Evolutionary conservation across 1,140 invertebrate genomes (phyloP).

Genomic region (Penaeus japonicus): DNA sequence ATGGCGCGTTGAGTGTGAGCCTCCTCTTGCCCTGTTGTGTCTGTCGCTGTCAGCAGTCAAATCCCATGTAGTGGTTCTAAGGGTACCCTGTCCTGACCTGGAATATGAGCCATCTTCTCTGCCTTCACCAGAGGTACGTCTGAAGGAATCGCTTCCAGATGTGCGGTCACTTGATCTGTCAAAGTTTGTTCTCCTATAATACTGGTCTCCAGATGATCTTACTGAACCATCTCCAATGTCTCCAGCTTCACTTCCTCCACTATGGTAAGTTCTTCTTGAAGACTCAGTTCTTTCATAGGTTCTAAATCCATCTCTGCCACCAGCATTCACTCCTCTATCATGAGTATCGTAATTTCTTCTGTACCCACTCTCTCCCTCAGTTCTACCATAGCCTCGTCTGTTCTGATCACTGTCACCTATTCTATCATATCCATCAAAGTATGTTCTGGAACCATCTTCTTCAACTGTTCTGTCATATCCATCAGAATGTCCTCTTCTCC

Average conservation of each 20-base stretch:
- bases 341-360: neutral
- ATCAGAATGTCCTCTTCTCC: slow-evolving; percentile 1
- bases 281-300: too few species aligned
- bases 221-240: too few species aligned
- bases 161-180: too few species aligned
- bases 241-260: too few species aligned
- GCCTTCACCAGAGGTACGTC: neutral
- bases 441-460: neutral
- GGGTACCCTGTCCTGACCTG: neutral
- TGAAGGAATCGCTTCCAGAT: neutral
- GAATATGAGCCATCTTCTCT: neutral
- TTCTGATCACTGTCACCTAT: neutral
- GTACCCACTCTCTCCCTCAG: neutral
- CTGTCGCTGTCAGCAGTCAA: neutral
- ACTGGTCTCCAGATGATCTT: too few species aligned
- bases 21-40: too few species aligned
- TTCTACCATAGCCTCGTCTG: neutral
- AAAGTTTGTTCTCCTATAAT: too few species aligned
- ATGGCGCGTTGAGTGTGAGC: too few species aligned
- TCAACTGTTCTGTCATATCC: neutral
- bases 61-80: slow-evolving; percentile 25
- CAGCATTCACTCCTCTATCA: too few species aligned
- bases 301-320: too few species aligned
- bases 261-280: too few species aligned
- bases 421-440: slow-evolving; percentile 18